Evolutionary conservation across 2,888 invertebrate genomes (phyloP), one percentile per base, ranked within the genome.

Genomic region (Hypercompe scribonia): DNA sequence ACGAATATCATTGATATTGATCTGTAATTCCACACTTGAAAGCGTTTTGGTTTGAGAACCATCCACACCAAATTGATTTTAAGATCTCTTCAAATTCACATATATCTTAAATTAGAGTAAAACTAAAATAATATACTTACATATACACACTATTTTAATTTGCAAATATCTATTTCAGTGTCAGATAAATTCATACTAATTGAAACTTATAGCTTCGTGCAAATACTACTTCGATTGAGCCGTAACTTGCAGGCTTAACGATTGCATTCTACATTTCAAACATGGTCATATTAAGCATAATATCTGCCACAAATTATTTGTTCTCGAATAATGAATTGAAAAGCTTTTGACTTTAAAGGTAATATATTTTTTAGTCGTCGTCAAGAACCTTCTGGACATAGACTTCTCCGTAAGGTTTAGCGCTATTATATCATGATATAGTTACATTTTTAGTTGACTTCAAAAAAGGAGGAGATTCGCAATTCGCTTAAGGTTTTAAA

Each of bases 241-340:
- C 80, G 83, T 86, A 83, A 84, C 83, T 82, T 70, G 74, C 73
- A 83, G 84, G 75, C 73, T 83, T 79, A 81, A 76, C 79, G 81
- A 81, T 78, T 61, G 36, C 65, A 74, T 64, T 73, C 73, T 77
- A 68, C 73, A 83, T 83, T 81, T 77, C 71, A 21, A 24, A 39
- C 39, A 54, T 21, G 28, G 3, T 54, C 63, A 73, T 42, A 33
- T 21, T n/a, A 28, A 63, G 10, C 46, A 28, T 39, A 70, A 39
- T n/a, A n/a, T 68, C 18, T 21, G 68, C n/a, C 10, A n/a, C 68
- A 68, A 54, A 68, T 5, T 2, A 33, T 66, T 66, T 33, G 66
- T 46, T 1, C 7, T 0, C 0, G 31, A 15, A 31, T 61, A 31
- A 8, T 61, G 18, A 7, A 28, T 31, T 61, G 0, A 18, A 18